phyloP scores from a whole-genome alignment of 2,113 vertebrate species.

The Lutjanus erythropterus region DNA sequence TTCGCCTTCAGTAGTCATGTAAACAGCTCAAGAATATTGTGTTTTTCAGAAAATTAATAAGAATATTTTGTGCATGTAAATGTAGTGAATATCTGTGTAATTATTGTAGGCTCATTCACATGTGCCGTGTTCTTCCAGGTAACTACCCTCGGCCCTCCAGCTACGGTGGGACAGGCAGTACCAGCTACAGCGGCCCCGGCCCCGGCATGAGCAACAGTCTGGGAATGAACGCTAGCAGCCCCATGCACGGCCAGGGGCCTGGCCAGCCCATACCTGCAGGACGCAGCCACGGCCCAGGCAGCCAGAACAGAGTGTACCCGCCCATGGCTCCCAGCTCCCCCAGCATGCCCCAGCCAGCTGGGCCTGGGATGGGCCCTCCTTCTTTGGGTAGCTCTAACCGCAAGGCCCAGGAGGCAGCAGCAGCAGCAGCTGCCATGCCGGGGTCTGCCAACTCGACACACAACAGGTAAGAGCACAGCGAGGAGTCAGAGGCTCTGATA shows the following conservation, averaged over 20 bases:
- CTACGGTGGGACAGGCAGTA: conserved; percentile 90
- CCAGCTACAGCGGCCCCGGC: conserved; percentile 92
- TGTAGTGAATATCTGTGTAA: too few species aligned
- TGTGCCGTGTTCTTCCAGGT: conserved; percentile 82
- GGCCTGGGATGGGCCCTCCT: conserved; percentile 95
- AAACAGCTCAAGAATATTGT: too few species aligned
- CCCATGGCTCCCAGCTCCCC: conserved; percentile 94
- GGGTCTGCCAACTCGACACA: conserved; percentile 92
- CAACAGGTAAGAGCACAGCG: conserved; percentile 85
- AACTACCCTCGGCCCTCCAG: conserved; percentile 94
- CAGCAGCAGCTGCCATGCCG: conserved; percentile 85
- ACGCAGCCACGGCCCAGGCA: conserved; percentile 87
- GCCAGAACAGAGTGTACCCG: conserved; percentile 92
- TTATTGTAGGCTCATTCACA: background rate
- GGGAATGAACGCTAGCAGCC: conserved; percentile 93
- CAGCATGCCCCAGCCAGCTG: conserved; percentile 93
- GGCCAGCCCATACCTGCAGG: conserved; percentile 91
- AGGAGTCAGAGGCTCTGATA: background rate
- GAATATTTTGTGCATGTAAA: too few species aligned
- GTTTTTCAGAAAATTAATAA: too few species aligned
- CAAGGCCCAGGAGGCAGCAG: conserved; percentile 92
- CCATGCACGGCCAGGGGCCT: conserved; percentile 96
- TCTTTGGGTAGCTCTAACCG: conserved; percentile 90
- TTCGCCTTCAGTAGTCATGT: too few species aligned
- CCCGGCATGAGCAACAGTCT: conserved; percentile 89